Evolutionary conservation across 2,888 invertebrate species (phyloP), one percentile per base, ranked within the genome.

Genomic region (Charanyca ferruginea): DNA sequence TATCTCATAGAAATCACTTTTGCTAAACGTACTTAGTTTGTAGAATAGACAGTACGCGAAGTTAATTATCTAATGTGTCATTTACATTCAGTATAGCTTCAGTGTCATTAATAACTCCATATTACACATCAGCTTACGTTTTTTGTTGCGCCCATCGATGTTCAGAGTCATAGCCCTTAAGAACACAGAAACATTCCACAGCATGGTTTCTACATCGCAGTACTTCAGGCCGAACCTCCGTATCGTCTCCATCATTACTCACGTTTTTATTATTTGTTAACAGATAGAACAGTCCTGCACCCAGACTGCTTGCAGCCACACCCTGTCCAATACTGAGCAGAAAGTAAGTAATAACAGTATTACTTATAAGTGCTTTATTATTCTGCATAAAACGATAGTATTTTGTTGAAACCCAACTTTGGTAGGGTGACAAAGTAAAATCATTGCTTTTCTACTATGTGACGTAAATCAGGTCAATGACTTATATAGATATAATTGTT

Each of bases 161-260:
- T 89, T 87, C 5, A 92, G 70, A 0, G 86, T 77, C 7, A 90
- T 66, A 0, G 64, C 66, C 55, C 89, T 73, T 38, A 91, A 77
- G 57, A 91, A 65, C n/a, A 81, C 61, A 0, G 84, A 79, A 0
- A 89, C 83, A 63, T 92, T 92, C 79, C 83, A 84, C 25, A 91
- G 25, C 87, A 92, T 90, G 0, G 88, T 89, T 3, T 87, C 83
- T 42, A 91, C 73, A 41, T 90, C 90, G 48, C 87, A 89, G 64
- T 86, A 75, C 5, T 71, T 59, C 60, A 88, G 48, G 0, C 89
- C 85, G 35, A 88, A 90, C 67, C 85, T 87, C 1, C 67, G 51
- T 18, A 78, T 13, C 3, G 63, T 61, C 7, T 71, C 52, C 57
- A 78, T 54, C 57, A 62, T 67, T 18, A 38, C 35, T 20, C n/a